Evolutionary conservation across 1,140 invertebrate genomes (phyloP), one percentile per base, ranked within the genome.

Genomic region (Rhyacophila brunnea): DNA sequence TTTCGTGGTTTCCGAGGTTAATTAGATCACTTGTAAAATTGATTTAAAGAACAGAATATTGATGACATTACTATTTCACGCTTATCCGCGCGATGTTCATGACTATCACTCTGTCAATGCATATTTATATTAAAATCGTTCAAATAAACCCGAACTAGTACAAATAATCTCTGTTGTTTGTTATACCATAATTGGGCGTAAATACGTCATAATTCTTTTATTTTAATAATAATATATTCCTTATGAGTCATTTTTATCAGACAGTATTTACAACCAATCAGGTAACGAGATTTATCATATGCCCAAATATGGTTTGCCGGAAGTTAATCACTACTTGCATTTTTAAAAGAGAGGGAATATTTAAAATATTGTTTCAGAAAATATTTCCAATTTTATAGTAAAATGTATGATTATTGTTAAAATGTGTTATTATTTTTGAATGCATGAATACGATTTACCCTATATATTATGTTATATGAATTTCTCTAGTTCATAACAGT

Each of bases 281-380:
- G 20, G 28, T 15, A 28, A 5, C 43, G 28, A 34, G 52, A 13
- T 46, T 46, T 18, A 34, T 19, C 10, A 54, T 44, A 57, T 57
- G 54, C 54, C 54, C 54, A 57, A 57, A 57, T 57, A 57, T 57
- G 54, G 54, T 43, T 35, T 38, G 54, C 45, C 54, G 54, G 54
- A 57, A 48, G 54, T 42, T 57, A 5, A 11, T 17, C 9, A 19
- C 44, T 4, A 4, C 45, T 46, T 54, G 40, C n/a, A 18, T 19
- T 7, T n/a, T 3, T 17, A 18, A 36, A 40, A 36, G 6, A 17
- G 48, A 17, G 48, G 48, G 48, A 50, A 19, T n/a, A 20, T 46
- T 46, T 20, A 19, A 46, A 46, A 43, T 6, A 5, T 28, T n/a
- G n/a, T n/a, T n/a, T n/a, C n/a, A n/a, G n/a, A n/a, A n/a, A n/a